Conservation (phyloP, 2,888 invertebrate species). For the Microctonus hyperodae region DNA sequence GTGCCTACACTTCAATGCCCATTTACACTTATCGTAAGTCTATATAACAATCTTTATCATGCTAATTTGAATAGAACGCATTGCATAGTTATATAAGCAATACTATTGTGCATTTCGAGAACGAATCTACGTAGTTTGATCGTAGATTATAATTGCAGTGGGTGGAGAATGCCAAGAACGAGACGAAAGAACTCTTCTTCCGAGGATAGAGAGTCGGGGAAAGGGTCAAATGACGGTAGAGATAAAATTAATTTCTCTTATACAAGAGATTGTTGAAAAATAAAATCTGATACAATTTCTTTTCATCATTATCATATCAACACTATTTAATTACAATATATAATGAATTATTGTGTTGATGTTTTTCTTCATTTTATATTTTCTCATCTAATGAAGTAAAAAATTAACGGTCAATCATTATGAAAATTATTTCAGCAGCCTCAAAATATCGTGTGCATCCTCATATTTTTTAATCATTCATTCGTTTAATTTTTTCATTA, state of each 20-base stretch:
- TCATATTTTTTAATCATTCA: not conserved
- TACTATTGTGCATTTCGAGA: conserved; percentile 38
- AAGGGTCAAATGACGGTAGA: conserved; percentile 60
- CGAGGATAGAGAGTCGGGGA: conserved; percentile 60
- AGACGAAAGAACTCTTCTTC: conserved; percentile 54
- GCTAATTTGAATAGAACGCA: not conserved
- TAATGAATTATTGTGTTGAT: no score
- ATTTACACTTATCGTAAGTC: conserved; percentile 60
- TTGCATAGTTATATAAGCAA: not conserved
- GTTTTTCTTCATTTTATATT: no score
- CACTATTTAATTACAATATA: not conserved
- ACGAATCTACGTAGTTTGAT: conserved; percentile 57
- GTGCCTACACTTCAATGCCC: conserved; percentile 89
- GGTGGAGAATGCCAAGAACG: conserved; percentile 59
- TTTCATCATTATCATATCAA: not conserved
- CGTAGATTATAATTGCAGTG: conserved; percentile 62
- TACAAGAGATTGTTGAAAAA: not conserved
- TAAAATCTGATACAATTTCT: not conserved
- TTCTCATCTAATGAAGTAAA: no score
- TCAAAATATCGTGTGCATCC: no score
- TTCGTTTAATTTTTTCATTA: not conserved
- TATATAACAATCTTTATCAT: conserved; percentile 1
- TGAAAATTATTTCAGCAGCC: no score
- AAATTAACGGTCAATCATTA: no score
- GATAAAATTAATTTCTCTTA: conserved; percentile 23